Percentiles rank a stretch among this genome's conserved stretches.
These are phyloP conservation scores for Dione vanillae DNA, from an alignment of 2,888 invertebrate species.

Conservation along the genomic window DNA sequence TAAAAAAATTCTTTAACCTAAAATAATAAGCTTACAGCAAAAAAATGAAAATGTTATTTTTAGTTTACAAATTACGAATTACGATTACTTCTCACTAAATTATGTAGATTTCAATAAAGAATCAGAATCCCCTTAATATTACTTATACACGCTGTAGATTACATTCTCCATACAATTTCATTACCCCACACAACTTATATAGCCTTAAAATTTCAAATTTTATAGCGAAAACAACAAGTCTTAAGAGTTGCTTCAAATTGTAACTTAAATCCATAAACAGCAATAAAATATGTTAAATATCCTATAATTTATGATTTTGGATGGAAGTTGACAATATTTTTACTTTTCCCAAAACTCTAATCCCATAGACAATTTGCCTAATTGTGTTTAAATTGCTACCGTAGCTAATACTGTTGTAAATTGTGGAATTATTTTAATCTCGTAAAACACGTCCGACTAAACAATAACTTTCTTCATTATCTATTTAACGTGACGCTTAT, in stretches of 20 bases:
- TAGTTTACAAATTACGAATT: too few species aligned
- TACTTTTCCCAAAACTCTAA: conserved; percentile 8
- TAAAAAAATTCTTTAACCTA: too few species aligned
- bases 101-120: too few species aligned
- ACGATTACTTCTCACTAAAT: too few species aligned
- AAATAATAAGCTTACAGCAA: too few species aligned
- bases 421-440: conserved; percentile 43
- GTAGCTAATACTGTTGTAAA: conserved; percentile 36
- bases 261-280: background rate
- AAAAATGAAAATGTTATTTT: too few species aligned
- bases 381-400: conserved; percentile 30
- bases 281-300: background rate
- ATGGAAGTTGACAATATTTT: background rate
- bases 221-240: background rate
- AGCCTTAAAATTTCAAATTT: too few species aligned
- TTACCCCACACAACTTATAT: too few species aligned
- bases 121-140: too few species aligned
- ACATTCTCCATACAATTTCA: too few species aligned
- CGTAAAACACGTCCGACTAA: conserved; percentile 41
- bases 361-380: background rate
- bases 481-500: conserved; percentile 19
- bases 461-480: conserved; percentile 10
- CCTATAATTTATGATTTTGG: background rate
- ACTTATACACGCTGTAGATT: too few species aligned
- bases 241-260: background rate